Percentiles rank a stretch among this genome's conserved stretches.
These are phyloP conservation scores for Myripristis murdjan DNA, from an alignment of 2,797 vertebrate genomes.

Conservation along the genomic window DNA sequence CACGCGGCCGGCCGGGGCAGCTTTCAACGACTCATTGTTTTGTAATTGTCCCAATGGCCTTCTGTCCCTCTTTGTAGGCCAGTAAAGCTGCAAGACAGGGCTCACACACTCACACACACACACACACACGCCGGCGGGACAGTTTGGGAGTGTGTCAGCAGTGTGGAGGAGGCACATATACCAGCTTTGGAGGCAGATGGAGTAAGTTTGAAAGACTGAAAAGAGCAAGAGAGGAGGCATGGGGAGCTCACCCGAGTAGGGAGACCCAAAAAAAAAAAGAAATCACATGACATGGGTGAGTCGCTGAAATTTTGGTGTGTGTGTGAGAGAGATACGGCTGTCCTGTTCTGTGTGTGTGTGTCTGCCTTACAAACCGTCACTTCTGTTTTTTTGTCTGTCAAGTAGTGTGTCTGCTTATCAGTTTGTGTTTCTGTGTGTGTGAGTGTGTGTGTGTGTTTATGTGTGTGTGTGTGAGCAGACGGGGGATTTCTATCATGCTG, in stretches of 20 bases:
- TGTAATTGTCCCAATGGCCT: slow-evolving; percentile 83
- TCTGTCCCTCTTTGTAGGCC: slow-evolving; percentile 55
- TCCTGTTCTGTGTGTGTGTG: too few species aligned
- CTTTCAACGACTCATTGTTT: slow-evolving; percentile 81
- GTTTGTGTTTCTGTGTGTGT: neutral
- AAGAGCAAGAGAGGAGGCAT: slow-evolving; percentile 37
- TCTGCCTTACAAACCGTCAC: too few species aligned
- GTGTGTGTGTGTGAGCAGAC: neutral
- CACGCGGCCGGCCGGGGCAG: slow-evolving; percentile 31
- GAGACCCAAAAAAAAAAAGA: slow-evolving; percentile 35
- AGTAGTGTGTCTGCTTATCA: slow-evolving; percentile 1
- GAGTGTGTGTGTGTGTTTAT: neutral
- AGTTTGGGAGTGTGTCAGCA: slow-evolving; percentile 42
- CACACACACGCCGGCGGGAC: neutral
- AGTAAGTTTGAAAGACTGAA: slow-evolving; percentile 25
- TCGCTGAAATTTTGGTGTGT: slow-evolving; percentile 25
- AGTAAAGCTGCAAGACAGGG: slow-evolving; percentile 50
- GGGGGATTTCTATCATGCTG: slow-evolving; percentile 52
- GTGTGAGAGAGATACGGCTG: too few species aligned
- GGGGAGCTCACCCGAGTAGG: slow-evolving; percentile 53
- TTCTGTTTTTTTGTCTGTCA: neutral
- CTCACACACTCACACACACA: slow-evolving; percentile 28
- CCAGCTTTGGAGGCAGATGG: slow-evolving; percentile 2
- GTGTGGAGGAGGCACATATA: slow-evolving; percentile 27
- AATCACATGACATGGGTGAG: slow-evolving; percentile 80